Conservation (phyloP, 2,113 vertebrate genomes). For the Laticauda colubrina region DNA sequence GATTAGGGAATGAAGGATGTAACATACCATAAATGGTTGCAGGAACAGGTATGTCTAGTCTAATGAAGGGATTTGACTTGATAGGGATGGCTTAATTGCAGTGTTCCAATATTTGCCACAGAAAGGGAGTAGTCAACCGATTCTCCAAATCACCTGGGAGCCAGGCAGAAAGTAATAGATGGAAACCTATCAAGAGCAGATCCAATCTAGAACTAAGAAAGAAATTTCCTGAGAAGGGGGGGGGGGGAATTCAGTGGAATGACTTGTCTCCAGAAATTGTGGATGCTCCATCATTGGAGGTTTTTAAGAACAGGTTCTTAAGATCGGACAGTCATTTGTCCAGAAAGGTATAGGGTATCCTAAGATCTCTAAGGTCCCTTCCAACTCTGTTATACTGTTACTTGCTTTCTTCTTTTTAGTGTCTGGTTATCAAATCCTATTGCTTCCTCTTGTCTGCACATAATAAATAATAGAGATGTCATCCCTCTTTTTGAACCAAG, state of each 20-base stretch:
- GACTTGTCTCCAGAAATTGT: background rate
- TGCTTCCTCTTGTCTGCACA: background rate
- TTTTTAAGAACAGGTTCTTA: background rate
- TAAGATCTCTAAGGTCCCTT: background rate
- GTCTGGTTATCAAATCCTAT: background rate
- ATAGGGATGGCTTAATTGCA: too few species aligned
- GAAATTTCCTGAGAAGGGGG: background rate
- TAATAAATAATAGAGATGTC: background rate
- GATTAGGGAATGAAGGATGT: too few species aligned
- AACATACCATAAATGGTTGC: too few species aligned
- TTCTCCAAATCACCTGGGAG: too few species aligned
- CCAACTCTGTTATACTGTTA: background rate
- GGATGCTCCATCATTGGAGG: background rate
- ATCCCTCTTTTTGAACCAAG: background rate
- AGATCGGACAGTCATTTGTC: background rate
- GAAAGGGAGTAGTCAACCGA: too few species aligned
- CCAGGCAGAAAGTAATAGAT: background rate
- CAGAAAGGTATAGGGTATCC: background rate
- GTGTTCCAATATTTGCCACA: too few species aligned
- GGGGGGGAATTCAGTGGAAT: background rate
- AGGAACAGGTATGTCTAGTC: too few species aligned
- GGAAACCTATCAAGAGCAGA: background rate
- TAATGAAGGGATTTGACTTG: too few species aligned
- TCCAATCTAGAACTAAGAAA: background rate
- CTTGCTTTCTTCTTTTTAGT: background rate